Evolutionary conservation across 2,797 vertebrate genomes (phyloP), one percentile per base, ranked within the genome.

Genomic region (Chloroceryle inda): DNA sequence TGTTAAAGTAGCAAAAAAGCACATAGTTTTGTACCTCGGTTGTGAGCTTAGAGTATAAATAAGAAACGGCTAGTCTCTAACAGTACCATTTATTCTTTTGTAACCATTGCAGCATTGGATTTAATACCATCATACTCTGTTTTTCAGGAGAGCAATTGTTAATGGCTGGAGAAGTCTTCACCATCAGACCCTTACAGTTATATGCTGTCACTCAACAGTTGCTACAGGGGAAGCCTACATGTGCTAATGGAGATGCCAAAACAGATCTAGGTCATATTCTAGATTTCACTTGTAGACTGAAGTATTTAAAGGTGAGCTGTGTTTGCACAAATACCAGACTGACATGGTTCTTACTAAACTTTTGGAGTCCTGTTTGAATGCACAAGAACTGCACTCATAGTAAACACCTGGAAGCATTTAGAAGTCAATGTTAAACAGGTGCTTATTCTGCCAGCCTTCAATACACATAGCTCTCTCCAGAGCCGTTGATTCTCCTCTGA

Each of bases 241-340:
- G 99, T 88, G 98, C 98, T 86, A 99, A 98, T 5, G 99, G 99
- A 90, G 99, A 99, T 50, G 99, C 99, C 97, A 99, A 98, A 97
- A 99, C 99, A 5, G 99, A 99, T 97, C 98, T 99, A 9, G 99
- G 99, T 26, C 99, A 99, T 97, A 99, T 99, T 96, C 98, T 99
- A 68, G 99, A 99, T 98, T 99, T 99, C 97, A 99, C 99, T 82
- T 99, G 99, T 96, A 98, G 99, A 72, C 99, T 99, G 71, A 99
- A 98, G 94, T 99, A 99, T 97, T 98, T 99, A 73, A 99, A 99
- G 99, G 99, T 99, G 97, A 97, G 91, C 53, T 68, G 4, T 69
- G 4, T 21, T 44, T 69, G 56, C 40, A 24, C 17, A 52, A 21
- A 20, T 29, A 38, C 19, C 52, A 63, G 44, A 23, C 61, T 66